A percentile compares a stretch with the other conserved stretches of the same genome.
These are phyloP conservation scores for Drosophila picticornis DNA, from an alignment of 2,888 invertebrate species.

Conservation along the genomic window DNA sequence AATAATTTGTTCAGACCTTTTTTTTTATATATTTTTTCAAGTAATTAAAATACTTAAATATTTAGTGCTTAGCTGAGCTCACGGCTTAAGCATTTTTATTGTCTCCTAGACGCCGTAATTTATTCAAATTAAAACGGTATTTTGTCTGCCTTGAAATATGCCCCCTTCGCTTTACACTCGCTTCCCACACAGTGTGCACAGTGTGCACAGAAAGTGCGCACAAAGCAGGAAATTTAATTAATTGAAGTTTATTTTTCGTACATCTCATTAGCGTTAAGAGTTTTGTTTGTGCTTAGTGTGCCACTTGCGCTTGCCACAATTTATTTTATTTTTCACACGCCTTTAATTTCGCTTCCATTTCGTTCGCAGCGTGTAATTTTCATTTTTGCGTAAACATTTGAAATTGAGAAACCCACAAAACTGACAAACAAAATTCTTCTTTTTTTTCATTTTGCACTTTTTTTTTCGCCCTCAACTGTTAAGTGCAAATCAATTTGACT, in stretches of 20 bases:
- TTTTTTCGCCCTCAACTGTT: conserved; percentile 14
- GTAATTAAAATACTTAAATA: conserved; percentile 55
- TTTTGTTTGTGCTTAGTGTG: conserved; percentile 29
- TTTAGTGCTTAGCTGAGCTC: conserved; percentile 47
- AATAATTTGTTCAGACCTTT: conserved; percentile 10
- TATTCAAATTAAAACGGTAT: conserved; percentile 63
- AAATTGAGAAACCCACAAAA: conserved; percentile 45
- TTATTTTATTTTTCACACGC: conserved; percentile 66
- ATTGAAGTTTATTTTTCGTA: conserved; percentile 44
- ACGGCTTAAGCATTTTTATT: conserved; percentile 45
- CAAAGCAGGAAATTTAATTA: conserved; percentile 53
- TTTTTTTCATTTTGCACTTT: conserved; percentile 29
- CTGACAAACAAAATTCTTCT: conserved; percentile 27
- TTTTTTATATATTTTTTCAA: background rate
- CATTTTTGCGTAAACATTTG: conserved; percentile 49
- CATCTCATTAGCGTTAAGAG: conserved; percentile 33
- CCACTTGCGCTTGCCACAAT: conserved; percentile 37
- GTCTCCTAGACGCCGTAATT: conserved; percentile 48
- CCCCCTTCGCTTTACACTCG: conserved; percentile 35
- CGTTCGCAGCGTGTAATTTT: conserved; percentile 57
- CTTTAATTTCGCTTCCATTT: conserved; percentile 42
- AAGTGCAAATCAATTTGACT: conserved; percentile 32
- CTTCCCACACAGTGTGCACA: conserved; percentile 30
- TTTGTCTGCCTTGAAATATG: conserved; percentile 35
- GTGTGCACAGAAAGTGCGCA: conserved; percentile 43